Base-by-base conservation (phyloP, 1,140 invertebrate species). In the Lasioglossum albipes region DNA sequence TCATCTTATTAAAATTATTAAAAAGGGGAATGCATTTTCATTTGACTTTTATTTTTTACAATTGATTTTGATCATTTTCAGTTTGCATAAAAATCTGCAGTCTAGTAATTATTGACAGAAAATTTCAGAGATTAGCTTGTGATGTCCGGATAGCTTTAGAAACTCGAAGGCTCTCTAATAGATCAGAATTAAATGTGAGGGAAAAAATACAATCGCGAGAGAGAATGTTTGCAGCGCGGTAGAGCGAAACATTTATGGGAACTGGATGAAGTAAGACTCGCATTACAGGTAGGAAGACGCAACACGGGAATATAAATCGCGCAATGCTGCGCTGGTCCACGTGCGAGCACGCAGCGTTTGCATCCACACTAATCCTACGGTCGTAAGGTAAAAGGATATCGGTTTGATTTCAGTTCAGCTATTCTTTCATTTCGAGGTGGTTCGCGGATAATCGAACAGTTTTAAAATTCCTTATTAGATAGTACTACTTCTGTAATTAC, bases 251-350 rank as follows among this genome's bases (percentile, higher is more conserved):
- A 20, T 67, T 85, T 83, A 85, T 89, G 86, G 83, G 88, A 89
- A 89, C 75, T 70, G 66, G 65, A 82, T 89, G 84, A 85, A 61
- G 81, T 66, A 76, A 85, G 82, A 81, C 67, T 84, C 71, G 81
- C 72, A 75, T 80, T 82, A 90, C 70, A 84, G 82, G 36, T 79
- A 75, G 74, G 74, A 81, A 72, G 74, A 57, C 74, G 75, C 67
- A 78, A 83, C 80, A 84, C 72, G 77, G 81, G 83, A 89, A 71
- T 78, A 89, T 82, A 85, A 82, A 81, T 89, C 78, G 77, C 82
- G 76, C 84, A 88, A 85, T 69, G 82, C 45, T 27, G 27, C 45
- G 45, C 75, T 3, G 18, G 27, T 45, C 13, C 31, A 57, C 64
- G 80, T 77, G 61, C 64, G 75, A 75, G 69, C 84, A 74, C 70